These are phyloP conservation scores for Priocnemis perturbator DNA, from an alignment of 2,888 invertebrate genomes.

Conservation along the genomic window DNA sequence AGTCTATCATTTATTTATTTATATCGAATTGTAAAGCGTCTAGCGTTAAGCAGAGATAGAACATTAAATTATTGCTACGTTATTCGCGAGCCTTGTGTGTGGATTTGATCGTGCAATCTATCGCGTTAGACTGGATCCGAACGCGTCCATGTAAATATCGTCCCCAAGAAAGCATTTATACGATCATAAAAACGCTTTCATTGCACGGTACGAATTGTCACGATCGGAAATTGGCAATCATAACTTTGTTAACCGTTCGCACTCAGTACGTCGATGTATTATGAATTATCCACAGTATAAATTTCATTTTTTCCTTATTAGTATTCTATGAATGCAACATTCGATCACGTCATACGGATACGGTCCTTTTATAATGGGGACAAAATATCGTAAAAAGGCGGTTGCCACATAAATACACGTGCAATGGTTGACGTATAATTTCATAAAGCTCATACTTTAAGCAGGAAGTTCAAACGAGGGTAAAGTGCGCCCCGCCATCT, in stretches of 20 bases:
- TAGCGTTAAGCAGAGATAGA: slow-evolving; percentile 26
- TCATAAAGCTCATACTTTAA: no score
- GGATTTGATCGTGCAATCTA: slow-evolving; percentile 47
- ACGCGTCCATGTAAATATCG: slow-evolving; percentile 42
- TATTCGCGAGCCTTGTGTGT: slow-evolving; percentile 16
- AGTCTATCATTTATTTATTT: slow-evolving; percentile 58
- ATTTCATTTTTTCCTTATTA: not conserved
- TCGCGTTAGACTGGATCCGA: slow-evolving; percentile 22
- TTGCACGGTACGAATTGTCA: no score
- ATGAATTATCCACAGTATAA: not conserved
- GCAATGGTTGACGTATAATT: no score
- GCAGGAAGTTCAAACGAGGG: not conserved
- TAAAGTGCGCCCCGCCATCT: not conserved
- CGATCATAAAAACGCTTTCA: no score
- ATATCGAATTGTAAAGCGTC: slow-evolving; percentile 44
- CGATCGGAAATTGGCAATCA: no score
- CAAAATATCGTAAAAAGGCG: no score
- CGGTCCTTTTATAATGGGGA: no score
- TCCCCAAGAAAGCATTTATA: slow-evolving; percentile 6
- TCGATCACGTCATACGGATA: no score
- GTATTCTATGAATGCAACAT: no score
- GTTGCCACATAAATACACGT: no score
- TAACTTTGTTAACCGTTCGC: no score
- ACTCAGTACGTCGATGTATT: not conserved
- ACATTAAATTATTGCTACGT: slow-evolving; percentile 49